Evolutionary conservation across 2,797 vertebrate genomes (phyloP), one percentile per base, ranked within the genome.

Genomic region (Telmatherina bonti): DNA sequence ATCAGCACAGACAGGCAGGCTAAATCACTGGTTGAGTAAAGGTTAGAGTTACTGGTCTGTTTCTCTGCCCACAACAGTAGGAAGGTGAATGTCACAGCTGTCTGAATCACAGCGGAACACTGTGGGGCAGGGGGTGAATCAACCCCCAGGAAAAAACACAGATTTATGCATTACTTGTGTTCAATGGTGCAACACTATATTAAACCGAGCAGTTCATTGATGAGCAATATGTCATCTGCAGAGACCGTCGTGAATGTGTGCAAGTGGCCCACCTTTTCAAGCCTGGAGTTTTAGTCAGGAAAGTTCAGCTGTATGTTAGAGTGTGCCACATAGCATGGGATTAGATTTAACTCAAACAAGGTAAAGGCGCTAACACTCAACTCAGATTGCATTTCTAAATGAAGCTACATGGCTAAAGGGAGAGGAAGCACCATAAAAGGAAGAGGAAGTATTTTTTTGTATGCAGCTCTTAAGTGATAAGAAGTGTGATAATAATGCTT

Each of bases 11-110:
- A 88, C 91, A 92, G 81, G 85, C 88, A 62, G 74, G 81, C 83
- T 89, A 91, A 91, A 91, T 91, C 86, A 86, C 69, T 68, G 70
- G 85, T 87, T 84, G 83, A 89, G 84, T 84, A 91, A 93, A 92
- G 92, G 90, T 92, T 90, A 91, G 62, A 82, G 81, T 76, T 62
- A 75, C 88, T 68, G 87, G 83, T 84, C 78, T 89, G 88, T 80
- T 91, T 77, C 83, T 76, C 74, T 36, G 69, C 78, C 80, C 67
- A 45, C 35, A 62, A 90, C 82, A 79, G 81, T 80, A 81, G 76
- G 68, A 67, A 76, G 89, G 90, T 91, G 87, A 92, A 90, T 90
- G 90, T 89, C 89, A 92, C 74, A 88, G 83, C 75, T 61, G 68
- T 43, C 65, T 59, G 83, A 84, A 86, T 91, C 85, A 88, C 81